Base-by-base conservation (phyloP, 2,888 invertebrate genomes). In the Rotaria macrura region DNA sequence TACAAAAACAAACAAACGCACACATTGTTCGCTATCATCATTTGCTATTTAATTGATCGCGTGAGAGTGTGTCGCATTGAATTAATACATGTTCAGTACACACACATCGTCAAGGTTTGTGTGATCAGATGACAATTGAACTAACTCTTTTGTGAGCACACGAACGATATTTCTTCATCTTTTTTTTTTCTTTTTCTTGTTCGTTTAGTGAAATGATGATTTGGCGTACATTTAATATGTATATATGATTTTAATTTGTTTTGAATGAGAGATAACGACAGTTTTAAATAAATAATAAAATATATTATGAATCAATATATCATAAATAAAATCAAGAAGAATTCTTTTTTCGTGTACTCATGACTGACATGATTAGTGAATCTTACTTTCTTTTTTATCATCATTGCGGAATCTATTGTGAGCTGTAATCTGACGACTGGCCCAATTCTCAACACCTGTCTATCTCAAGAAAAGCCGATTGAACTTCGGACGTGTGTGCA, bases 171-270 rank as follows among this genome's bases (percentile, higher is more conserved):
- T 54, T 25, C 25, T 65, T n/a, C n/a, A n/a, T n/a, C 10, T 65
- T 65, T 9, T 65, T 65, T 34, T 34, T 65, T 34, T 65, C 14
- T 47, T 47, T 9, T 47, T 47, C 10, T 47, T 14, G 10, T 47
- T 47, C 14, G 47, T 47, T 65, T 65, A 17, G 65, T 34, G 34
- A 65, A 65, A 65, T 65, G 65, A 65, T 65, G 65, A 65, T 65
- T 65, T 65, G 34, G 34, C 34, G 34, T 20, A 14, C 65, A 65
- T 29, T 29, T 43, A 43, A 43, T 34, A 38, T 65, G 65, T 65
- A 65, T 34, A 65, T 65, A 65, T 34, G 34, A 65, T 65, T 65
- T 65, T 65, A 65, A 65, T 65, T 65, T 65, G 65, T 65, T 65
- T 65, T 65, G 65, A 65, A 65, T 65, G 65, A 65, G 65, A 65